Evolutionary conservation across 2,113 vertebrate genomes (phyloP).

Genomic region (Mirza zaza): DNA sequence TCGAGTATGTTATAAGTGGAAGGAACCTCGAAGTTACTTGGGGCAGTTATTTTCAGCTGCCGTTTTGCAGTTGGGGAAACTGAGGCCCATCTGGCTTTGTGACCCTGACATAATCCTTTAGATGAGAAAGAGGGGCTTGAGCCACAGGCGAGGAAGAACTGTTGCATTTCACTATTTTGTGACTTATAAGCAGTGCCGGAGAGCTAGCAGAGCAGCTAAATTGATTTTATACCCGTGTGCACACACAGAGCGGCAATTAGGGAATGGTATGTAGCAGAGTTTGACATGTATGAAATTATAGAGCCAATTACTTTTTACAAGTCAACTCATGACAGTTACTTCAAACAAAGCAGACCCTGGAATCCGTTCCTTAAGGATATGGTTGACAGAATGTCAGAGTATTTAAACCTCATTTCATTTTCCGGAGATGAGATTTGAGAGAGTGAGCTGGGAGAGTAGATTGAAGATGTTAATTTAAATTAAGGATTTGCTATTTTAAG

Average conservation of each 20-base stretch:
- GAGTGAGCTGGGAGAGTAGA: neutral
- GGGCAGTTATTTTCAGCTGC: neutral
- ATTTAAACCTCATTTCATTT: slow-evolving; percentile 19
- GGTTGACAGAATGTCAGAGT: slow-evolving; percentile 38
- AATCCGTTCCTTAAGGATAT: slow-evolving; percentile 51
- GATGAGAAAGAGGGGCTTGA: neutral
- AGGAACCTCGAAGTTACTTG: neutral
- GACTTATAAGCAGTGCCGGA: slow-evolving; percentile 58
- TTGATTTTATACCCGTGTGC: slow-evolving; percentile 81
- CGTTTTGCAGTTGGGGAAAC: neutral
- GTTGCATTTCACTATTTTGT: slow-evolving; percentile 64
- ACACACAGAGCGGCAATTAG: slow-evolving; percentile 81
- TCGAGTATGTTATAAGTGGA: neutral
- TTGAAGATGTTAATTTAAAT: slow-evolving; percentile 32
- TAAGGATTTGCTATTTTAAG: slow-evolving; percentile 9
- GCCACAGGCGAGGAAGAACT: neutral
- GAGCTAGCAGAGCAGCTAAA: slow-evolving; percentile 68
- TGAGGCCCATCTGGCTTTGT: neutral
- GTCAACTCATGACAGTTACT: slow-evolving; percentile 64
- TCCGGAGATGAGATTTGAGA: slow-evolving; percentile 40
- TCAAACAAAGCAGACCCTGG: slow-evolving; percentile 52
- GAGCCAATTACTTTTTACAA: slow-evolving; percentile 76
- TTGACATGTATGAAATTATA: slow-evolving; percentile 83
- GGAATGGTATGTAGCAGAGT: slow-evolving; percentile 67
- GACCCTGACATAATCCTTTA: neutral